Conservation (phyloP, 2,113 vertebrate species). For the Pelecanoides urinatrix region DNA sequence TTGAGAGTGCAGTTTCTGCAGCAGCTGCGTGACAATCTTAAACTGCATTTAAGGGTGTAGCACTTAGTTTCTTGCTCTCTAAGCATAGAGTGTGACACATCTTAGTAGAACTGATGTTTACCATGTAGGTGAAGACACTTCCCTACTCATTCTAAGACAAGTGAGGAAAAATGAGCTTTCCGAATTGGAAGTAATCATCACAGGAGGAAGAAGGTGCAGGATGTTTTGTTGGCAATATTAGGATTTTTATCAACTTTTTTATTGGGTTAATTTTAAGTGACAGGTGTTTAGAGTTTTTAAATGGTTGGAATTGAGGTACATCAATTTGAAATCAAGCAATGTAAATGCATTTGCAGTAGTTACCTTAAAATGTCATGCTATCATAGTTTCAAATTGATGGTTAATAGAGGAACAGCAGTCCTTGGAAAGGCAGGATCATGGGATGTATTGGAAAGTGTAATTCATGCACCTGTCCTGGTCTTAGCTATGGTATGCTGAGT, state of each 20-base stretch:
- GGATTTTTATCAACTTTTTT: background rate
- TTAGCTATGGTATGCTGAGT: background rate
- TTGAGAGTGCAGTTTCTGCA: background rate
- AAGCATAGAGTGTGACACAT: background rate
- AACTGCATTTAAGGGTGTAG: background rate
- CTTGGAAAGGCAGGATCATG: background rate
- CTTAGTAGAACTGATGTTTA: background rate
- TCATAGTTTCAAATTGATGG: background rate
- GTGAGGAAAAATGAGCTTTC: background rate
- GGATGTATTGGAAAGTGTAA: background rate
- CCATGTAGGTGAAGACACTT: background rate
- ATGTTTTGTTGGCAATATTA: background rate
- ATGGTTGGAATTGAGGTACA: background rate
- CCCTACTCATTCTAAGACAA: background rate
- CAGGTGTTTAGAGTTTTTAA: background rate
- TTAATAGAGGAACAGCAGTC: background rate
- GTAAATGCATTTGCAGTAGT: background rate
- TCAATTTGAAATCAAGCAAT: background rate
- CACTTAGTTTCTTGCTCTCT: background rate
- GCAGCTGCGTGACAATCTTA: background rate
- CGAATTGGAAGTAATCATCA: background rate
- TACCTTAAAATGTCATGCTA: background rate
- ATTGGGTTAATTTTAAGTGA: background rate
- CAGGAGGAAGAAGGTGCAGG: background rate
- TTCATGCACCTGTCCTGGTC: background rate